These are phyloP conservation scores for Ashinkailepas kermadecensis DNA, from an alignment of 2,888 invertebrate species.

Conservation along the genomic window DNA sequence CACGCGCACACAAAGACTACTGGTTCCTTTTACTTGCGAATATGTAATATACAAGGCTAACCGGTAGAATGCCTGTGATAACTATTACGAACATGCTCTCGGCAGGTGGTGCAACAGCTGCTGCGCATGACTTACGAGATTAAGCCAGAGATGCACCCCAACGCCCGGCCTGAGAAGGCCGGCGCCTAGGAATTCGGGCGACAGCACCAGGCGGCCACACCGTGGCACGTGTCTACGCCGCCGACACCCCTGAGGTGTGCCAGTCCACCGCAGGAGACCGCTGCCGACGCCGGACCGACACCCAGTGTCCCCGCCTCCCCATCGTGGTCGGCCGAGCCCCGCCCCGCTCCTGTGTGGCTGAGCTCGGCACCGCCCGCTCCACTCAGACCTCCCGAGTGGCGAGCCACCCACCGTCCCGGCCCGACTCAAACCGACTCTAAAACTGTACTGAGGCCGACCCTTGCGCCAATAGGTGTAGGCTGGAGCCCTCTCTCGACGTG, in stretches of 20 bases:
- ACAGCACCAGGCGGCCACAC: neutral
- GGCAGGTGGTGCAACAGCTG: slow-evolving; percentile 12
- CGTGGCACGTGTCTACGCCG: neutral
- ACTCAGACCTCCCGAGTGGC: too few relatives aligned
- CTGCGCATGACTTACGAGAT: slow-evolving; percentile 3
- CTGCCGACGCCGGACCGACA: neutral
- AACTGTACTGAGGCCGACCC: too few relatives aligned
- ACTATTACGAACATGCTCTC: too few relatives aligned
- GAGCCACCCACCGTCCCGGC: too few relatives aligned
- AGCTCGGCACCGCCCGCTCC: too few relatives aligned
- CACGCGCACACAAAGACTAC: too few relatives aligned
- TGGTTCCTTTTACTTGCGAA: too few relatives aligned
- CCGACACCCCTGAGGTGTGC: neutral
- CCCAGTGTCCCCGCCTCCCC: neutral
- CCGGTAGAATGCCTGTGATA: too few relatives aligned
- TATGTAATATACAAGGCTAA: too few relatives aligned
- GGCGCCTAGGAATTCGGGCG: neutral
- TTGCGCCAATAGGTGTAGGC: too few relatives aligned
- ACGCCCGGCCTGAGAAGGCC: neutral
- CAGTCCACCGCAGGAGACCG: neutral
- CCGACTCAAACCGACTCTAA: too few relatives aligned
- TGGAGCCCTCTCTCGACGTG: too few relatives aligned
- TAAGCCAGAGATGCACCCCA: slow-evolving; percentile 13
- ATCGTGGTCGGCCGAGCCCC: neutral
- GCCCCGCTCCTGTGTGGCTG: neutral